Evolutionary conservation across 2,797 vertebrate species (phyloP).

Genomic region (Philypnodon macrostomus): DNA sequence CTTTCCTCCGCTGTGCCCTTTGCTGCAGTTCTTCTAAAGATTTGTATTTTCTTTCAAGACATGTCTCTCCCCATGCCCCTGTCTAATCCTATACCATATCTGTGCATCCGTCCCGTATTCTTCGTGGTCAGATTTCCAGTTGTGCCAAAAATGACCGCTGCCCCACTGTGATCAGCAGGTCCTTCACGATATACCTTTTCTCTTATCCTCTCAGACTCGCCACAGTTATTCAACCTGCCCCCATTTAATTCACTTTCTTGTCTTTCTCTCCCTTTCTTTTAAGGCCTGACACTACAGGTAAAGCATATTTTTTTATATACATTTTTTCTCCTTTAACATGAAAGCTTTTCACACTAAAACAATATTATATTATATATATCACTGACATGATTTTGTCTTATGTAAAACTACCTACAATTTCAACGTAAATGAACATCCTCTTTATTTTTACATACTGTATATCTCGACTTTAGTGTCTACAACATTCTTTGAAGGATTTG

Average conservation of each 20-base stretch:
- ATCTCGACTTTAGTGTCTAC: too few species aligned
- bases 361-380: too few species aligned
- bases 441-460: too few species aligned
- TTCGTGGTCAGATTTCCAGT: conserved; percentile 49
- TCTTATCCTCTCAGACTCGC: conserved; percentile 39
- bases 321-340: too few species aligned
- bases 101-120: conserved; percentile 48
- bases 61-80: conserved; percentile 26
- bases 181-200: conserved; percentile 24
- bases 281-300: too few species aligned
- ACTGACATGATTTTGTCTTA: too few species aligned
- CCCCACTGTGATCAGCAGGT: conserved; percentile 52
- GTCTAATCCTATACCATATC: conserved; percentile 52
- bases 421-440: too few species aligned
- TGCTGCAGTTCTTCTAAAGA: conserved; percentile 19
- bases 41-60: conserved; percentile 35
- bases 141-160: conserved; percentile 52
- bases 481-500: too few species aligned
- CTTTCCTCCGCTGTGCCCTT: conserved; percentile 1
- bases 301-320: too few species aligned
- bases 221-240: conserved; percentile 19
- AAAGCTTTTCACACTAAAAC: too few species aligned
- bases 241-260: conserved; percentile 19
- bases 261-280: conserved; percentile 13
- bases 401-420: too few species aligned